phyloP scores from a whole-genome alignment of 2,113 vertebrate genomes.

The Heteronetta atricapilla region DNA sequence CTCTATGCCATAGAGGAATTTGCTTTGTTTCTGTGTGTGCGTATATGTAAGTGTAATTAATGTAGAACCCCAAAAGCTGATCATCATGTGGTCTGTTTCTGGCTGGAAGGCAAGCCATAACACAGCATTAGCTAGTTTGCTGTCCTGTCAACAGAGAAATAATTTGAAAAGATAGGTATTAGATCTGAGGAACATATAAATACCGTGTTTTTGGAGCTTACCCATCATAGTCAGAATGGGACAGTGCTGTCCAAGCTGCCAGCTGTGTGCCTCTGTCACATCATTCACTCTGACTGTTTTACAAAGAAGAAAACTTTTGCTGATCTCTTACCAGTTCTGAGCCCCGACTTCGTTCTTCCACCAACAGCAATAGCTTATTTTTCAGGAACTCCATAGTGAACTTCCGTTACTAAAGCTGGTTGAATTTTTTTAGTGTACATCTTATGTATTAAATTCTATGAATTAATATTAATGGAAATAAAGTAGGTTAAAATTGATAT shows the following conservation, averaged over 20 bases:
- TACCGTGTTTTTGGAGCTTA: fast-evolving
- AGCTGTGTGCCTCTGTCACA: not conserved
- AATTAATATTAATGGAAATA: not conserved
- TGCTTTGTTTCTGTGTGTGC: slow-evolving; percentile 10
- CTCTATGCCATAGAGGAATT: not conserved
- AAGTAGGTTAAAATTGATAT: not conserved
- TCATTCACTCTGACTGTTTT: not conserved
- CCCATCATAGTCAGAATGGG: not conserved
- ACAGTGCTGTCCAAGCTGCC: not conserved
- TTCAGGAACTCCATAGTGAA: fast-evolving
- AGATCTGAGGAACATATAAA: not conserved
- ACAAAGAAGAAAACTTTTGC: not conserved
- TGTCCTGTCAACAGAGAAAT: not conserved
- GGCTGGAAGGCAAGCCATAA: not conserved
- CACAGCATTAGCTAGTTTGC: not conserved
- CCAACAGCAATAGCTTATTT: not conserved
- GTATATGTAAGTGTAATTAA: not conserved
- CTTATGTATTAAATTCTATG: not conserved
- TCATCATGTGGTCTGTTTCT: not conserved
- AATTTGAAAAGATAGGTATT: not conserved
- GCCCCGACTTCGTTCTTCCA: not conserved
- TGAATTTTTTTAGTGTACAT: not conserved
- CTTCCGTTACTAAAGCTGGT: not conserved
- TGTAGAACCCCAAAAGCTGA: not conserved
- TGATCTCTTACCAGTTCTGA: not conserved